Percentiles rank a stretch among this genome's conserved stretches.
Evolutionary conservation across 1,140 invertebrate species (phyloP).

Genomic region (Cydia splendana): DNA sequence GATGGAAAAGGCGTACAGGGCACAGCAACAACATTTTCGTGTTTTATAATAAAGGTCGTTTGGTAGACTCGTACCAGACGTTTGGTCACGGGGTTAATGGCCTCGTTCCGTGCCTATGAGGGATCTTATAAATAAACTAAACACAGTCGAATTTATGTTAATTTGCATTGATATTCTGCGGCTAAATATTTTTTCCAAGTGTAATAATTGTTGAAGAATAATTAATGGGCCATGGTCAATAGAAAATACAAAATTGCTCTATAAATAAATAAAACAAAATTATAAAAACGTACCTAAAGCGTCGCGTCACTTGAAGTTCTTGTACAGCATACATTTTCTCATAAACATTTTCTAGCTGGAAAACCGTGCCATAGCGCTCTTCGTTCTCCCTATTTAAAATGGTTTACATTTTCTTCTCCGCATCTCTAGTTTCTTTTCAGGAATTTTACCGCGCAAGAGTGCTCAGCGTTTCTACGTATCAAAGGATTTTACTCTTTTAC

Average conservation of each 20-base stretch:
- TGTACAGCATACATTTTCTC: constrained; percentile 3
- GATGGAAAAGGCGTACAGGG: constrained; percentile 44
- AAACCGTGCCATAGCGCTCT: not conserved
- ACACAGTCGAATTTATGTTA: not conserved
- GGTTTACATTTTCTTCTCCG: constrained; percentile 12
- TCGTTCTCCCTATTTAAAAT: not conserved
- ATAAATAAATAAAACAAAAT: too few species aligned
- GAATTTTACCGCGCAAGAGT: constrained; percentile 12
- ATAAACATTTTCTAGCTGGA: constrained; percentile 2
- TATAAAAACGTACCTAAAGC: too few species aligned
- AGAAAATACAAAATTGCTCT: too few species aligned
- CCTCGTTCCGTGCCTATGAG: constrained; percentile 47
- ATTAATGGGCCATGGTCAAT: too few species aligned
- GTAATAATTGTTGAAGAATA: too few species aligned
- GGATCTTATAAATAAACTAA: not conserved
- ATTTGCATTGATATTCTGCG: not conserved
- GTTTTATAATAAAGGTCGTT: constrained; percentile 37
- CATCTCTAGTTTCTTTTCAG: constrained; percentile 22
- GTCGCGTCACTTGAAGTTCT: too few species aligned
- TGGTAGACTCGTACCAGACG: constrained; percentile 61
- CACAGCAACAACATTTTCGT: not conserved
- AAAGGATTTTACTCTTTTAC: not conserved
- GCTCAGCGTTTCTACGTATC: not conserved
- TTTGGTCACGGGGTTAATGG: constrained; percentile 47
- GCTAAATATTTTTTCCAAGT: not conserved